These are phyloP conservation scores for Cylas formicarius DNA, from an alignment of 1,140 invertebrate species.

Conservation along the genomic window DNA sequence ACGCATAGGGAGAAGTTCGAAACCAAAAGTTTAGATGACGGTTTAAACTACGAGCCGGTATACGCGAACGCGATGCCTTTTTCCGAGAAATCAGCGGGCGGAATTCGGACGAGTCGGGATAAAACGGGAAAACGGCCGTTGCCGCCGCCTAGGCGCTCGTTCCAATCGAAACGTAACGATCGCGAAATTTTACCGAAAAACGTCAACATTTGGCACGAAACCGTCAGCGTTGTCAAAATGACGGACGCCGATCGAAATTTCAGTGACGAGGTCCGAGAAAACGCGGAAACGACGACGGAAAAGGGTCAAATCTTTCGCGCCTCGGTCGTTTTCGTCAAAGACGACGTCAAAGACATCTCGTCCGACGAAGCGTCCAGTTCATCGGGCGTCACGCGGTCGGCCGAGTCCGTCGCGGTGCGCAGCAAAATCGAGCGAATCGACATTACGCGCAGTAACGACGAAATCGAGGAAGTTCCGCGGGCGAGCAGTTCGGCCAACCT, in stretches of 20 bases:
- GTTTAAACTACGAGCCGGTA: conserved; percentile 27
- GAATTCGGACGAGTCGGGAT: not conserved
- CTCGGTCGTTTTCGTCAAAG: conserved; percentile 2
- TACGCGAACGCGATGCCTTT: conserved; percentile 13
- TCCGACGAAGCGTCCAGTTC: not conserved
- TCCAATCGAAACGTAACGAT: not conserved
- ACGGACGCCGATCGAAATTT: conserved; percentile 11
- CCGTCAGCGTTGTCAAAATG: conserved; percentile 2
- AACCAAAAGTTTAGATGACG: too few relatives aligned
- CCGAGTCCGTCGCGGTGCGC: conserved; percentile 3
- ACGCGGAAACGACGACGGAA: not conserved
- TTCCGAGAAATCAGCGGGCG: not conserved
- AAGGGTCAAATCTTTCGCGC: too few relatives aligned
- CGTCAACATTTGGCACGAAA: conserved; percentile 4
- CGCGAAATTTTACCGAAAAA: not conserved
- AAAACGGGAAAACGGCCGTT: conserved; percentile 3
- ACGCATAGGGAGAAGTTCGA: too few relatives aligned
- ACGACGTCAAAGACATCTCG: not conserved
- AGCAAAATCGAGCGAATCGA: conserved; percentile 13
- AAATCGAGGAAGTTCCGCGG: conserved; percentile 10
- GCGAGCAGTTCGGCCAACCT: not conserved
- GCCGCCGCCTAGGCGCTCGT: conserved; percentile 8
- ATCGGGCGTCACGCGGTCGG: not conserved
- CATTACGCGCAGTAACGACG: conserved; percentile 6
- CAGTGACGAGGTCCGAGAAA: not conserved